These are phyloP conservation scores for Glomeris marginata DNA, from an alignment of 2,888 invertebrate genomes.

Conservation along the genomic window DNA sequence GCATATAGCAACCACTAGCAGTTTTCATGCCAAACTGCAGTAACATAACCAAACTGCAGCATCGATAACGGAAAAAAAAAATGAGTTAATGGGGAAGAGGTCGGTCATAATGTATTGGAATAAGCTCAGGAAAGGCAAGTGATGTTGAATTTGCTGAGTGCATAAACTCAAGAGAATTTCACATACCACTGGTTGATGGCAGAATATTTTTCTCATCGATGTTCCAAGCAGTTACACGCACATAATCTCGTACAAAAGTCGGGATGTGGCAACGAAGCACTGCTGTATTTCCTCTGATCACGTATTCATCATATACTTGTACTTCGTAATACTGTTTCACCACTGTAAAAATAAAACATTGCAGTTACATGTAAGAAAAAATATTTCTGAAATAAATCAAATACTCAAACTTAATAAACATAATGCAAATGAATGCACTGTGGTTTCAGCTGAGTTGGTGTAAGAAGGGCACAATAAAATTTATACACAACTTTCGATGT, in stretches of 20 bases:
- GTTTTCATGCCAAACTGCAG: too few relatives aligned
- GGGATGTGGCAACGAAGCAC: constrained; percentile 10
- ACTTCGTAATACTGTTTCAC: constrained; percentile 12
- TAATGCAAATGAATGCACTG: too few relatives aligned
- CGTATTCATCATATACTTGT: constrained; percentile 11
- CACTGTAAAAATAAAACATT: constrained; percentile 5
- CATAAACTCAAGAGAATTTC: neutral
- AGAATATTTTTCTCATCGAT: constrained; percentile 3
- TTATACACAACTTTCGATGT: too few relatives aligned
- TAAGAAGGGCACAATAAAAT: too few relatives aligned
- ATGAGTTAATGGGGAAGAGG: too few relatives aligned
- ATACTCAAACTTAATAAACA: too few relatives aligned
- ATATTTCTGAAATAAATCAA: too few relatives aligned
- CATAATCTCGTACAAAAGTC: constrained; percentile 10
- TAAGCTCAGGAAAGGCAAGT: neutral
- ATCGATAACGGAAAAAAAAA: too few relatives aligned
- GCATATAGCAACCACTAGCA: too few relatives aligned
- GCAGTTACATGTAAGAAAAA: too few relatives aligned
- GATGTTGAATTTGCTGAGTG: neutral
- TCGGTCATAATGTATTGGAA: neutral
- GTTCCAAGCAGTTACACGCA: constrained; percentile 9
- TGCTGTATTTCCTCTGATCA: constrained; percentile 9
- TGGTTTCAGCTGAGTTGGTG: too few relatives aligned
- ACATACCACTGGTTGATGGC: constrained; percentile 10
- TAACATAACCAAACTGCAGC: too few relatives aligned